phyloP scores from a whole-genome alignment of 2,113 vertebrate genomes.

The Tetrao urogallus region DNA sequence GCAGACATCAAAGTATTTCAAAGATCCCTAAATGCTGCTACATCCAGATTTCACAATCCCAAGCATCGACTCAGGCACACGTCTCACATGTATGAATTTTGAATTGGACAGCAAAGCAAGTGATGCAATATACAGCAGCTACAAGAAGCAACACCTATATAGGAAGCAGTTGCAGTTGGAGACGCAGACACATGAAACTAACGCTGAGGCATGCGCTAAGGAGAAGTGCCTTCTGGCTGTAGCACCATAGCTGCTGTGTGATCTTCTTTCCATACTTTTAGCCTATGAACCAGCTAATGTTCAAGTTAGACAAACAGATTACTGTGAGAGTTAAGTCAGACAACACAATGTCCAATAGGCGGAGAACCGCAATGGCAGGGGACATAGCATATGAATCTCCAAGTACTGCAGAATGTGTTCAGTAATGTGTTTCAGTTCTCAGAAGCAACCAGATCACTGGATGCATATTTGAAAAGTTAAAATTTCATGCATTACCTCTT shows the following conservation, averaged over 20 bases:
- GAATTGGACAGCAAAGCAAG: background rate
- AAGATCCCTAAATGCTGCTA: background rate
- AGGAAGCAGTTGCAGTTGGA: background rate
- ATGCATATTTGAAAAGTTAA: background rate
- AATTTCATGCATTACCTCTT: background rate
- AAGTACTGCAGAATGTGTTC: background rate
- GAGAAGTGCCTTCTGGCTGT: background rate
- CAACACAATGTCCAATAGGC: background rate
- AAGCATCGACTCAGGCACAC: background rate
- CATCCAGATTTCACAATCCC: background rate
- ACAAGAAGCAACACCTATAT: background rate
- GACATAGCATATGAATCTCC: background rate
- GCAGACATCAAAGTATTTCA: background rate
- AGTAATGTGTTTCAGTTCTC: background rate
- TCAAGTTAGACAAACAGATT: background rate
- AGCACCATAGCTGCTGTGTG: accelerated
- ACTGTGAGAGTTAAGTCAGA: background rate
- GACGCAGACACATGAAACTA: background rate
- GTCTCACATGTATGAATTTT: background rate
- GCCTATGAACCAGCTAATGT: background rate
- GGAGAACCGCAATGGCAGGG: background rate
- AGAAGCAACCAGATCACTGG: background rate
- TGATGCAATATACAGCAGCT: background rate
- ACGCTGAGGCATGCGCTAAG: background rate
- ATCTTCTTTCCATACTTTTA: background rate